Base-by-base conservation (phyloP, 2,888 invertebrate genomes). In the Aphodius sticticus region DNA sequence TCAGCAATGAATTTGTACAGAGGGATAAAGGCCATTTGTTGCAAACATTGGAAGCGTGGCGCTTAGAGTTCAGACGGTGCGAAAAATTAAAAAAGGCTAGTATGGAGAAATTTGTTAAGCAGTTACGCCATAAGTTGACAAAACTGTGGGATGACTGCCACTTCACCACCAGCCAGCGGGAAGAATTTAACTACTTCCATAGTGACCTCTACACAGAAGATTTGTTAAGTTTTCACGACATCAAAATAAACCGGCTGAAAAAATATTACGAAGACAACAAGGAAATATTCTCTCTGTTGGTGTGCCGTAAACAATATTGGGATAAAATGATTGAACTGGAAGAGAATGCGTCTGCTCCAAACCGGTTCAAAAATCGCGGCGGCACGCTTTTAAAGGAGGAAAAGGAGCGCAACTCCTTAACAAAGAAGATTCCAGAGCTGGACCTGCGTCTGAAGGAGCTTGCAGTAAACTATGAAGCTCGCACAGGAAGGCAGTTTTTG, bases 341-440 rank as follows among this genome's bases (percentile, higher is more conserved):
- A 83, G 92, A 92, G 16, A 92, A 94, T 77, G 94, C 95, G 0
- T 92, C 92, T n/a, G 95, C 96, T 85, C 95, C 96, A 0, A 94
- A 94, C 82, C 92, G 97, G 0, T 96, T 94, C 86, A 94, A 96
- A 84, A 97, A 97, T 88, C 92, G 98, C 69, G 97, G 97, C 0
- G 97, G 97, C 0, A 95, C 96, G 83, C 89, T 98, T 6, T 89
- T 98, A 0, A 92, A 93, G 77, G 97, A 97, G 87, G 97, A 98
- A 88, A 96, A 94, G 84, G 96, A 96, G 85, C 90, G 97, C n/a
- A 97, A 96, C 87, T 91, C 92, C 7, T 92, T 96, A 9, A 91
- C 92, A 69, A 94, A 90, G 82, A 91, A 94, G 89, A 88, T 96
- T 76, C 96, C 96, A 0, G 93, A 94, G 89, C 92, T 96, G 70